Evolutionary conservation across 2,113 vertebrate genomes (phyloP), one percentile per base, ranked within the genome.

Genomic region (Synodontis membranacea): DNA sequence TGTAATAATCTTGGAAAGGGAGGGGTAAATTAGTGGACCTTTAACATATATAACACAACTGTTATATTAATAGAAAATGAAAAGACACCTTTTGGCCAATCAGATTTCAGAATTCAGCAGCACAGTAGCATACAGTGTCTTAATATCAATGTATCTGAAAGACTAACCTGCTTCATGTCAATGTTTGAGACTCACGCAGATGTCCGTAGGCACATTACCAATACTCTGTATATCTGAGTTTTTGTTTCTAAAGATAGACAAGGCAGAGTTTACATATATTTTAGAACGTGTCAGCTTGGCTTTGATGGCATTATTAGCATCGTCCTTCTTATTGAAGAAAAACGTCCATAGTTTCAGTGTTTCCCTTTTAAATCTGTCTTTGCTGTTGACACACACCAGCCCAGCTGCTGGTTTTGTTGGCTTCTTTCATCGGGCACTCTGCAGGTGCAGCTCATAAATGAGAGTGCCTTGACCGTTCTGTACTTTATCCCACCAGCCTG

Each of bases 361-460:
- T 89, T 90, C 87, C 86, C 87, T 85, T 86, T 88, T 60, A 93
- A 94, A 91, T 93, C 91, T 90, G 91, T 90, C 88, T 91, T 83
- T 89, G 91, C 93, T 93, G 92, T 92, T 92, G 92, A 92, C 92
- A 88, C 92, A 88, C 91, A 93, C 82, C 88, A 91, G 91, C 91
- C 91, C 93, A 94, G 93, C 92, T 94, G 93, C 90, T 92, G 86
- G 91, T 44, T 93, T 93, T 93, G 92, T 94, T 90, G 87, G 62
- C 85, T 75, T 28, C 90, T 87, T 85, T 88, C 78, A 79, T 91
- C 87, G 89, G 68, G 85, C 83, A 91, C 58, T 83, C 82, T 75
- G 64, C 64, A 86, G 75, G 84, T 80, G 48, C 50, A 70, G 46
- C 34, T 54, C 39, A 46, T 85, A 85, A 75, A 82, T 19, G 14